Evolutionary conservation across 1,140 invertebrate species (phyloP), one percentile per base, ranked within the genome.

Genomic region (Macrotrachela quadricornifera): DNA sequence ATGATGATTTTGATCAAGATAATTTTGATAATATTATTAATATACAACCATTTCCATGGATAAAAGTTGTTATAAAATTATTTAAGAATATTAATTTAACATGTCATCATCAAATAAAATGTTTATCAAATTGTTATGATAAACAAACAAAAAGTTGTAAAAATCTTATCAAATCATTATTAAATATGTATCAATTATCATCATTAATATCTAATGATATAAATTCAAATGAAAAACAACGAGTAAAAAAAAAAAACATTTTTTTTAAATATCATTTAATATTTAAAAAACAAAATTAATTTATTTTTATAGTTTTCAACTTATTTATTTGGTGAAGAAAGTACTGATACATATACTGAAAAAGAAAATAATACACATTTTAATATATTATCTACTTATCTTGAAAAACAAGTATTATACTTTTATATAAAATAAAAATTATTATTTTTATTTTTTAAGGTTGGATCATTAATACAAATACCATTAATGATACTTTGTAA

Each of bases 71-170:
- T 13, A 39, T 53, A 11, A 46, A 47, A 40, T 10, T 53, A 21
- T 48, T 53, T 15, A 48, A 40, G 11, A 38, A 36, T 17, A 43
- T 47, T 15, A 43, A 47, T 48, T 53, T 41, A 16, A 38, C 46
- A 39, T 53, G 51, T 36, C 1, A 21, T 30, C 51, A 53, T 42
- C 21, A 30, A 30, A 30, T 30, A 2, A 30, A 30, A 30, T 97
- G 92, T 63, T 84, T 91, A 68, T 82, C 84, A 0, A 84, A 85
- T 63, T 97, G 92, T 64, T 90, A 90, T 63, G 77, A 85, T 53
- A 73, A 90, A 9, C 83, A 94, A 62, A 86, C 91, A 79, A 70
- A 88, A 55, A 82, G 84, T 42, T 85, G 82, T 57, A 79, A 79
- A 8, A 73, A 86, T 51, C 74, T 97, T 0, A 79, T 90, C 14